phyloP scores from a whole-genome alignment of 2,113 vertebrate species.

The Parus major region DNA sequence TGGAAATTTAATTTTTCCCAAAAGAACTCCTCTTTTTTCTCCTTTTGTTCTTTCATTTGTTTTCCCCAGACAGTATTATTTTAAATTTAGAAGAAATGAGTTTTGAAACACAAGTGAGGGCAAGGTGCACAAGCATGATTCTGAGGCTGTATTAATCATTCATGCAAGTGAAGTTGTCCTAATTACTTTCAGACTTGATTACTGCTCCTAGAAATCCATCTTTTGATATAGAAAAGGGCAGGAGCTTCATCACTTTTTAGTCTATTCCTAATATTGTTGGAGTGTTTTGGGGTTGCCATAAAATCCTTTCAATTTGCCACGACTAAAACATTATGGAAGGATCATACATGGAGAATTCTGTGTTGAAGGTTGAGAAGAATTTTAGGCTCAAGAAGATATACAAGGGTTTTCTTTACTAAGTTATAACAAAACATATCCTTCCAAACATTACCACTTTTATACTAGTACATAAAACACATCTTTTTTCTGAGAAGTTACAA shows the following conservation, averaged over 20 bases:
- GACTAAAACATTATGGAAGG: not conserved
- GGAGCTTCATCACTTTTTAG: not conserved
- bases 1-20: not conserved
- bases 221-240: not conserved
- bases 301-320: not conserved
- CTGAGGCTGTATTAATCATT: not conserved
- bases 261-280: not conserved
- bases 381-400: not conserved
- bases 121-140: not conserved
- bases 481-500: not conserved
- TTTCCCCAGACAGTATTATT: rapidly evolving
- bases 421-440: not conserved
- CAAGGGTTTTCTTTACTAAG: not conserved
- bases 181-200: not conserved
- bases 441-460: not conserved
- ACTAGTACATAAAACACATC: not conserved
- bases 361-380: not conserved
- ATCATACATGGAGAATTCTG: not conserved
- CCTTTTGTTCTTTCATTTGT: too few species aligned
- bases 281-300: not conserved
- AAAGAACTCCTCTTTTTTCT: not conserved
- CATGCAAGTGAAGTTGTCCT: not conserved
- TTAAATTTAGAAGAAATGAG: not conserved
- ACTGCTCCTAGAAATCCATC: not conserved
- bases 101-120: not conserved